phyloP scores from a whole-genome alignment of 2,888 invertebrate species.

The Bimastos eiseni region DNA sequence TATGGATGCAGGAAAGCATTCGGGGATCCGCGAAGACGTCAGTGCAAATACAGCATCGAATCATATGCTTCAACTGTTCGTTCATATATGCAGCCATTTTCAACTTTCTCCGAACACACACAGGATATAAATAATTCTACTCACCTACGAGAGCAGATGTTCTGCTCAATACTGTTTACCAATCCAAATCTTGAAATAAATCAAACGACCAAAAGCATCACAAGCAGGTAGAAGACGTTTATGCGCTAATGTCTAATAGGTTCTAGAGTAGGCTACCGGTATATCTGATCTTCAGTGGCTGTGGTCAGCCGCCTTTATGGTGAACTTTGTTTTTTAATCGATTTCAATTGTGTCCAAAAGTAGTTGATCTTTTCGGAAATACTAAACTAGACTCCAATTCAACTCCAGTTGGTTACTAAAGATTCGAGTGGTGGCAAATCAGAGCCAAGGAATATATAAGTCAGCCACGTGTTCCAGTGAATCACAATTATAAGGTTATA shows the following conservation, averaged over 20 bases:
- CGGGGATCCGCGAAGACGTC: not conserved
- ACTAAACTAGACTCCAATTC: not conserved
- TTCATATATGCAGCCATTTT: constrained; percentile 1
- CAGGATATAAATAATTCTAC: not conserved
- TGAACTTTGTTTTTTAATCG: not conserved
- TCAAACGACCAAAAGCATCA: too few species aligned
- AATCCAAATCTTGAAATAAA: not conserved
- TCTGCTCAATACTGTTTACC: too few species aligned
- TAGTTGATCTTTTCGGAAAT: not conserved
- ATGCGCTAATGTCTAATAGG: not conserved
- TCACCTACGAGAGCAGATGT: too few species aligned
- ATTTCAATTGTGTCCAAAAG: not conserved
- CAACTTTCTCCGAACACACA: not conserved
- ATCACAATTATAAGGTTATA: too few species aligned
- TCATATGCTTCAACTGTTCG: not conserved
- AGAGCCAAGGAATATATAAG: too few species aligned
- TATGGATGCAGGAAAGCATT: not conserved
- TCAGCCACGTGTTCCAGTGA: too few species aligned
- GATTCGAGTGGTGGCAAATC: too few species aligned
- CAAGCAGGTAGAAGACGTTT: not conserved
- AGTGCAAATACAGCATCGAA: not conserved
- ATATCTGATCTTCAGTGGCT: not conserved
- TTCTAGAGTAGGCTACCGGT: too few species aligned
- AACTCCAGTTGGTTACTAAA: not conserved
- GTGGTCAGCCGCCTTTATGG: not conserved